A percentile compares a stretch with the other conserved stretches of the same genome.
Evolutionary conservation across 2,797 vertebrate genomes (phyloP).

Genomic region (Selene dorsalis): DNA sequence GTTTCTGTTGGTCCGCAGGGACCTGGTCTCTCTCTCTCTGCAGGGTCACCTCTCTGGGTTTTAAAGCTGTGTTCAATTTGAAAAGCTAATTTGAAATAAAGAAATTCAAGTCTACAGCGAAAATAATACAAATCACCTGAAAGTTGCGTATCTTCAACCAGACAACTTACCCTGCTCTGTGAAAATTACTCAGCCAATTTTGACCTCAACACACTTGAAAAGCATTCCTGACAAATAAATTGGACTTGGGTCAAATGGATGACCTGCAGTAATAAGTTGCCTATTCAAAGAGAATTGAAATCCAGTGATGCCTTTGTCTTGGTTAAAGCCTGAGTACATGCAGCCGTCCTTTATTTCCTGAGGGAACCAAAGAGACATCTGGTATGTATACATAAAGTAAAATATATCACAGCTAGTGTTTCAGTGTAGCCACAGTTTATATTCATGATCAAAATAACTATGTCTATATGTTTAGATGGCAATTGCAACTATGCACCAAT

Average conservation of each 20-base stretch:
- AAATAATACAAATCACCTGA: slow-evolving; percentile 45
- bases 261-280: slow-evolving; percentile 68
- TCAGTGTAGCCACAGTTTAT: not conserved
- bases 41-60: slow-evolving; percentile 53
- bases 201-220: slow-evolving; percentile 40
- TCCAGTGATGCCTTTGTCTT: slow-evolving; percentile 53
- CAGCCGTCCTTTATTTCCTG: slow-evolving; percentile 34
- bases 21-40: slow-evolving; percentile 42
- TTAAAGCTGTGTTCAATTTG: slow-evolving; percentile 23
- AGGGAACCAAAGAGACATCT: slow-evolving; percentile 24
- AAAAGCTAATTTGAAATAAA: slow-evolving; percentile 56
- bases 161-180: slow-evolving; percentile 25
- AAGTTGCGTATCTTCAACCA: slow-evolving; percentile 35
- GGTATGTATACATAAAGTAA: slow-evolving; percentile 6
- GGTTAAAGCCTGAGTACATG: slow-evolving; percentile 42
- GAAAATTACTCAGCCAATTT: slow-evolving; percentile 29
- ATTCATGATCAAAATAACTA: slow-evolving; percentile 3
- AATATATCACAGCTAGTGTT: not conserved
- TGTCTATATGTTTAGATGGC: slow-evolving; percentile 3
- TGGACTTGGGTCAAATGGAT: slow-evolving; percentile 57
- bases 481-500: slow-evolving; percentile 3
- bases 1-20: slow-evolving; percentile 55
- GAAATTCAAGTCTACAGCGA: slow-evolving; percentile 13
- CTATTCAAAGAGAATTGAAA: slow-evolving; percentile 62
- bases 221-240: slow-evolving; percentile 56